A percentile compares a stretch with the other conserved stretches of the same genome.
These are phyloP conservation scores for Chloroclysta siterata DNA, from an alignment of 2,888 invertebrate genomes.

Conservation along the genomic window DNA sequence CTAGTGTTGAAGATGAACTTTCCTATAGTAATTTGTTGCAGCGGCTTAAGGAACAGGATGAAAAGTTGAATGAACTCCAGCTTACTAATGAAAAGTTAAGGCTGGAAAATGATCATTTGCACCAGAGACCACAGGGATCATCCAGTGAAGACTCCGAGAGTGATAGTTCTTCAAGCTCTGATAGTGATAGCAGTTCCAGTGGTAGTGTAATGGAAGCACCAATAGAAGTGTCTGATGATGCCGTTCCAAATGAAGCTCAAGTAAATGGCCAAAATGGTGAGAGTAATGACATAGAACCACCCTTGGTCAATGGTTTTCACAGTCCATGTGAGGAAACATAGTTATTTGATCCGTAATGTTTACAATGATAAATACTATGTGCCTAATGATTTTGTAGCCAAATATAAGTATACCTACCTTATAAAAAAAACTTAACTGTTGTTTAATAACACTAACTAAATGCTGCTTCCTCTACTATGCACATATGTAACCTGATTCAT, in stretches of 20 bases:
- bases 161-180: slow-evolving; percentile 83
- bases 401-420: too few relatives aligned
- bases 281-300: slow-evolving; percentile 52
- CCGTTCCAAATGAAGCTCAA: slow-evolving; percentile 48
- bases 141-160: slow-evolving; percentile 86
- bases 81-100: slow-evolving; percentile 86
- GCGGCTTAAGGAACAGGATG: slow-evolving; percentile 83
- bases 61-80: slow-evolving; percentile 85
- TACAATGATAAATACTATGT: not conserved
- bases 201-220: slow-evolving; percentile 50
- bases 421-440: too few relatives aligned
- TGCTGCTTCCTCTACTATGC: too few relatives aligned
- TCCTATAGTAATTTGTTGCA: slow-evolving; percentile 65
- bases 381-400: too few relatives aligned
- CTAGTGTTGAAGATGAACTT: slow-evolving; percentile 64
- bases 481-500: too few relatives aligned
- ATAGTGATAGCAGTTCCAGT: slow-evolving; percentile 77
- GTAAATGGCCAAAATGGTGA: slow-evolving; percentile 58
- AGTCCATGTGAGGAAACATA: slow-evolving; percentile 53
- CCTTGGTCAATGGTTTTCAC: slow-evolving; percentile 74
- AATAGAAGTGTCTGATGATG: slow-evolving; percentile 43
- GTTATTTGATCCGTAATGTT: not conserved
- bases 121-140: slow-evolving; percentile 67
- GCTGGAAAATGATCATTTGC: slow-evolving; percentile 86
- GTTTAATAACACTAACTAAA: too few relatives aligned